Evolutionary conservation across 2,797 vertebrate species (phyloP), one percentile per base, ranked within the genome.

Genomic region (Urosaurus nigricauda): DNA sequence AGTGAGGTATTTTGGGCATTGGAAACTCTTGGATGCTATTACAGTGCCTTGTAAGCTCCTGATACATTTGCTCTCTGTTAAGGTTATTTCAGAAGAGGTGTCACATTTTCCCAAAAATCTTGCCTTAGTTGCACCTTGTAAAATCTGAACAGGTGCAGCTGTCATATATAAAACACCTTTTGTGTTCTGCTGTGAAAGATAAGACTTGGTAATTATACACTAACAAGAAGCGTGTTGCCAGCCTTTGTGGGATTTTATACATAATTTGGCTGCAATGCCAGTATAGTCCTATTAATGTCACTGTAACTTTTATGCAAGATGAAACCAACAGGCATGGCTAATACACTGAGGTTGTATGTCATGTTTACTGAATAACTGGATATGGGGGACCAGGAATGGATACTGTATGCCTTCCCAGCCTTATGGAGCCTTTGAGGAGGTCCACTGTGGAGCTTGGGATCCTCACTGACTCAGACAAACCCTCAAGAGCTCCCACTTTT

Each of bases 21-120:
- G 80, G 86, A 93, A 94, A 79, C 47, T 84, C 87, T 19, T 79
- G 19, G 51, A 74, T 87, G 65, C 16, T 91, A 77, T 91, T 95
- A 94, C 91, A 90, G 5, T 87, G 83, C 29, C 87, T 70, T 37
- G 32, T 17, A 4, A 90, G 56, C 91, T 68, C 53, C 90, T 81
- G 83, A 85, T 91, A 89, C 26, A 70, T 95, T 93, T 92, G 87
- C 90, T 92, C 78, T 88, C 8, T 84, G 70, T 92, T 88, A 56
- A 85, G 40, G 83, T 77, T 88, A 13, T 86, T 68, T 73, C 68
- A 94, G 89, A 94, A 94, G 79, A 89, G 81, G 81, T 58, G 75
- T 8, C 83, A 90, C 90, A 91, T 95, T 93, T 93, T 90, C 81
- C 91, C 83, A 94, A 92, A 82, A 70, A 40, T 9, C 35, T 93